A percentile compares a stretch with the other conserved stretches of the same genome.
These are phyloP conservation scores for Neomonachus schauinslandi DNA, from an alignment of 2,113 vertebrate genomes.

Conservation along the genomic window DNA sequence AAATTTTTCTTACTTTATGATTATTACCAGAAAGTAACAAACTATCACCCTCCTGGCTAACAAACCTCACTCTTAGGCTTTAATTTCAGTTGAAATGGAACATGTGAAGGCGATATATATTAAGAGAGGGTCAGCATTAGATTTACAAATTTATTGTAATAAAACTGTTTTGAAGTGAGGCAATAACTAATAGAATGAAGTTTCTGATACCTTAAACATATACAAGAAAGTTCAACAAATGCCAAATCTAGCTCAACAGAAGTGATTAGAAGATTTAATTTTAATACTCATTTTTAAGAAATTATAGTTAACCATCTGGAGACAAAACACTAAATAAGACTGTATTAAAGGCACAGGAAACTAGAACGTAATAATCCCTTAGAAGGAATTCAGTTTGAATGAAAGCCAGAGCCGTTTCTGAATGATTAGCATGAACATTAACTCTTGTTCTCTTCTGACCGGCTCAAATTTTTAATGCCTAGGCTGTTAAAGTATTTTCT, in stretches of 20 bases:
- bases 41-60: neutral
- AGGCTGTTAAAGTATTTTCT: neutral
- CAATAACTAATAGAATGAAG: neutral
- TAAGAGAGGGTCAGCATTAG: neutral
- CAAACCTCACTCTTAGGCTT: neutral
- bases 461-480: slow-evolving; percentile 7
- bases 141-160: slow-evolving; percentile 8
- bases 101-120: neutral
- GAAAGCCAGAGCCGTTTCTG: neutral
- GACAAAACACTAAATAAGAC: neutral
- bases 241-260: neutral
- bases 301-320: neutral
- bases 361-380: neutral
- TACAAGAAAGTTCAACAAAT: neutral
- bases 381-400: slow-evolving; percentile 9
- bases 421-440: slow-evolving; percentile 5
- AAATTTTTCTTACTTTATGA: neutral
- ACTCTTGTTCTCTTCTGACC: neutral
- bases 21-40: slow-evolving; percentile 32
- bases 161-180: neutral
- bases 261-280: neutral
- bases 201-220: slow-evolving; percentile 21
- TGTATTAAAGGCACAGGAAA: slow-evolving; percentile 15
- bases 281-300: slow-evolving; percentile 17
- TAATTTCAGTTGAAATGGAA: neutral